Evolutionary conservation across 1,140 invertebrate genomes (phyloP).

Genomic region (Pteromalus puparum): DNA sequence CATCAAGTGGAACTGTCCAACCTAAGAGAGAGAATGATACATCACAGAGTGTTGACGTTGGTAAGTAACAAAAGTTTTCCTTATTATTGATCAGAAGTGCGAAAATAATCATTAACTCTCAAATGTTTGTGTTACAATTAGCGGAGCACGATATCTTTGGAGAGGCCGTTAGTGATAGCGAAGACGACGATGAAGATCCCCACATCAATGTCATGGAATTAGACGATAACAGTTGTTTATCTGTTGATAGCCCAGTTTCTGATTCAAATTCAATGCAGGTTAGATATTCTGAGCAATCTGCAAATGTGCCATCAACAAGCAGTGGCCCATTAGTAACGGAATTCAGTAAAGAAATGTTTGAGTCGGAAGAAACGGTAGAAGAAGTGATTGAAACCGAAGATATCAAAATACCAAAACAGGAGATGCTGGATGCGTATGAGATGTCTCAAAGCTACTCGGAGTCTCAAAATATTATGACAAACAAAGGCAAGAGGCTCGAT

Average conservation of each 20-base stretch:
- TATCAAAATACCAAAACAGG: conserved; percentile 67
- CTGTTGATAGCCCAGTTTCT: conserved; percentile 85
- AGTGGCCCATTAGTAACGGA: conserved; percentile 73
- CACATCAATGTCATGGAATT: conserved; percentile 85
- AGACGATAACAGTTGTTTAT: conserved; percentile 86
- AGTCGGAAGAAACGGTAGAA: conserved; percentile 62
- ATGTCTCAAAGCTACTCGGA: conserved; percentile 66
- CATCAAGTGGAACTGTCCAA: conserved; percentile 77
- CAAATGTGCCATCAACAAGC: conserved; percentile 63
- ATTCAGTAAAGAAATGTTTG: conserved; percentile 78
- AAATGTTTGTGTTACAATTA: conserved; percentile 44
- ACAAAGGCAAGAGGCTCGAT: conserved; percentile 62
- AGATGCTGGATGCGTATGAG: conserved; percentile 66
- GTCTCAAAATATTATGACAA: conserved; percentile 58
- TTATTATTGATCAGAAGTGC: not conserved
- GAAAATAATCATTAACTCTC: not conserved
- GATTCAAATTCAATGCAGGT: conserved; percentile 84
- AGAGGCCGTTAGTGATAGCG: conserved; percentile 89
- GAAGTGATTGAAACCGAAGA: conserved; percentile 58
- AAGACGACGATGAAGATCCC: conserved; percentile 83
- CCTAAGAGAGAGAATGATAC: conserved; percentile 76
- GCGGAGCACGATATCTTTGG: conserved; percentile 92
- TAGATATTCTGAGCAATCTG: conserved; percentile 69
- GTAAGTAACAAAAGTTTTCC: conserved; percentile 63
- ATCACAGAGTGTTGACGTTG: conserved; percentile 75